These are phyloP conservation scores for Phyllotis vaccarum DNA, from an alignment of 2,797 vertebrate species.

Conservation along the genomic window DNA sequence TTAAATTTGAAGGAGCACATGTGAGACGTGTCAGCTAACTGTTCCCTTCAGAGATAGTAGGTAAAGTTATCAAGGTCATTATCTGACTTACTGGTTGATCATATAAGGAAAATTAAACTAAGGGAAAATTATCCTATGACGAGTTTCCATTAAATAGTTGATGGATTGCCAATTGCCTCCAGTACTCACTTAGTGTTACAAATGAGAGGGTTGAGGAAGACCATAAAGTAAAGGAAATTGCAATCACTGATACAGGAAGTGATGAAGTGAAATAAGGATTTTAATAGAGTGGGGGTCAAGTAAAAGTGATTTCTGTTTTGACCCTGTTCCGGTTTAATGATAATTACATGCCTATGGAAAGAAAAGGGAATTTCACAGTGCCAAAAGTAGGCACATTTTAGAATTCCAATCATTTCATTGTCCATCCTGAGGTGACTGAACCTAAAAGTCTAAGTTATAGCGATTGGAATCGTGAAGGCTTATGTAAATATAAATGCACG, in stretches of 20 bases:
- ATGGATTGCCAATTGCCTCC: conserved; percentile 54
- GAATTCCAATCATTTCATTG: conserved; percentile 60
- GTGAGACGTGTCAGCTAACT: conserved; percentile 63
- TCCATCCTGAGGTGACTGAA: conserved; percentile 3
- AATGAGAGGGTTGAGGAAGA: conserved; percentile 65
- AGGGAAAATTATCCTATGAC: conserved; percentile 65
- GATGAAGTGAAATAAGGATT: conserved; percentile 66
- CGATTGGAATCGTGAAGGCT: conserved; percentile 23
- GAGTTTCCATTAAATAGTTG: conserved; percentile 71
- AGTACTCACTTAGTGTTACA: conserved; percentile 63
- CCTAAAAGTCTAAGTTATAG: conserved; percentile 43
- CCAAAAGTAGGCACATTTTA: conserved; percentile 11
- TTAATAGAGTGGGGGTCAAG: conserved; percentile 58
- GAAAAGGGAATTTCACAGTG: conserved; percentile 44
- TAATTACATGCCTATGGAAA: conserved; percentile 46
- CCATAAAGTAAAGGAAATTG: conserved; percentile 74
- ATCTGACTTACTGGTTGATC: conserved; percentile 35
- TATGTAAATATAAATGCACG: conserved; percentile 18
- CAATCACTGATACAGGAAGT: conserved; percentile 71
- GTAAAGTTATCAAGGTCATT: conserved; percentile 58
- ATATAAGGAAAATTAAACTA: conserved; percentile 68
- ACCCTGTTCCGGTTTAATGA: conserved; percentile 57
- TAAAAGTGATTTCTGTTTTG: conserved; percentile 57
- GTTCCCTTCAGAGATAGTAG: conserved; percentile 18
- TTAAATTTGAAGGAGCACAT: conserved; percentile 64